Evolutionary conservation across 2,113 vertebrate genomes (phyloP), one percentile per base, ranked within the genome.

Genomic region (Euleptes europaea): DNA sequence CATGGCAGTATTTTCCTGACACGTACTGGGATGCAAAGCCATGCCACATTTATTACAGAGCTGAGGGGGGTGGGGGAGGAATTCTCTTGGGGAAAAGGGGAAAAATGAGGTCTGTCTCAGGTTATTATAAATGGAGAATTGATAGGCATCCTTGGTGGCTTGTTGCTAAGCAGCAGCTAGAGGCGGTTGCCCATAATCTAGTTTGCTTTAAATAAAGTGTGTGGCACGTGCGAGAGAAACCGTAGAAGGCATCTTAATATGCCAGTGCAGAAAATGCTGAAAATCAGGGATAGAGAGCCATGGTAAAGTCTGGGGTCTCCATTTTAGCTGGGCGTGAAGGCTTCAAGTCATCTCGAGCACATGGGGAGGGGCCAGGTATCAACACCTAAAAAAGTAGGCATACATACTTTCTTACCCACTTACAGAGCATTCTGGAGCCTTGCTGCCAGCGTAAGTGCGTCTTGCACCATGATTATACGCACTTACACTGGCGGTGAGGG

Each of bases 111-210:
- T 90, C 90, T 94, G 91, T 90, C 92, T 94, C 86, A 86, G 86
- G 84, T 94, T 95, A 94, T 94, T 94, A 92, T 92, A 94, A 94
- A 93, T 91, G 71, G 86, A 94, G 90, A 92, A 94, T 91, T 90
- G 94, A 93, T 89, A 92, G 92, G 86, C 91, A 90, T 88, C 85
- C 88, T 90, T 89, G 90, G 85, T 91, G 91, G 91, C 91, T 91
- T 93, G 92, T 94, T 94, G 90, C 92, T 94, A 94, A 92, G 93
- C 93, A 95, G 93, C 93, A 85, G 82, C 78, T 47, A 86, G 88
- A 94, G 89, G 88, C 86, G 71, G 81, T 86, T 93, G 93, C 84
- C 88, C 91, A 88, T 86, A 82, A 47, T 75, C 80, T 81, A 33
- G 73, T 84, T 81, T 83, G 6, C n/a, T 90, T 93, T 49, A 1